Percentiles rank a stretch among this genome's conserved stretches.
phyloP scores from a whole-genome alignment of 2,797 vertebrate species.

The Gallinago stenura region DNA sequence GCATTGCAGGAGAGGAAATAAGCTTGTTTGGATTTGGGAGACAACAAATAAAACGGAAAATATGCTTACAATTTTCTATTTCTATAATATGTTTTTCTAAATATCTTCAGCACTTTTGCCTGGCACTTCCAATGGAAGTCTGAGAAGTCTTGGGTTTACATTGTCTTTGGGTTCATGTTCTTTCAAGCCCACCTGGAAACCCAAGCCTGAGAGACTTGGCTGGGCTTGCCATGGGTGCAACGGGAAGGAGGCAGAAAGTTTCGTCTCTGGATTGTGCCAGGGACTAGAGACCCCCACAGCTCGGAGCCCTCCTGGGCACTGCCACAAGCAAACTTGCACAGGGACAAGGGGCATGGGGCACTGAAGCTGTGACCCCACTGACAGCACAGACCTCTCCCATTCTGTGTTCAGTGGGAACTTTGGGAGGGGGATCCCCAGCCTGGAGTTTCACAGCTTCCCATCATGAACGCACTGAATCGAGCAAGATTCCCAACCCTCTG shows the following conservation, averaged over 20 bases:
- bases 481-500: not conserved
- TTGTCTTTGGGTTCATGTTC: not conserved
- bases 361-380: too few species aligned
- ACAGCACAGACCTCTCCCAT: accelerated
- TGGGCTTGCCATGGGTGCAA: not conserved
- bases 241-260: accelerated
- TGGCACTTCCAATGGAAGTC: not conserved
- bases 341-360: too few species aligned
- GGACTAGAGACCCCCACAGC: not conserved
- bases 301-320: not conserved
- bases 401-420: accelerated
- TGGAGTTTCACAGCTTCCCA: not conserved
- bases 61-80: slow-evolving; percentile 20
- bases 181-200: not conserved
- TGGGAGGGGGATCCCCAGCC: not conserved
- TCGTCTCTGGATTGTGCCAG: not conserved
- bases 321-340: accelerated
- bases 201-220: not conserved
- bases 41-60: slow-evolving; percentile 54
- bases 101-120: not conserved
- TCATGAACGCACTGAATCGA: accelerated
- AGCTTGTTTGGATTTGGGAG: slow-evolving; percentile 62
- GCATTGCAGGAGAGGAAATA: slow-evolving; percentile 40
- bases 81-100: not conserved
- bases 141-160: not conserved